Evolutionary conservation across 2,888 invertebrate genomes (phyloP).

Genomic region (Cybosia mesomella): DNA sequence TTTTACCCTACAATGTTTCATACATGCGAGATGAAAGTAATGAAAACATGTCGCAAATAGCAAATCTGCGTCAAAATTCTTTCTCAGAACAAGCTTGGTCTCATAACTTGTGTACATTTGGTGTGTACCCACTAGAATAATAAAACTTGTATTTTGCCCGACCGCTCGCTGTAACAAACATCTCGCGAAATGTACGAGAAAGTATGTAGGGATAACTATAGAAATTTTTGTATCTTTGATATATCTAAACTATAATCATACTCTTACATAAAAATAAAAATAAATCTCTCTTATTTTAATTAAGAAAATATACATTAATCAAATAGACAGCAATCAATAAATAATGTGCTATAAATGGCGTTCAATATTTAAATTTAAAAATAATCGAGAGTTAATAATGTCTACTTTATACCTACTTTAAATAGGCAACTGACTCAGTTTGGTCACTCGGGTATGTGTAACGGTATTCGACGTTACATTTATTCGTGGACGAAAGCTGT

Average conservation of each 20-base stretch:
- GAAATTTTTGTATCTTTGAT: not conserved
- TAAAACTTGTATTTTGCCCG: slow-evolving; percentile 42
- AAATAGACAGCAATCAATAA: not conserved
- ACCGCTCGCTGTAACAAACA: slow-evolving; percentile 20
- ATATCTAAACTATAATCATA: not conserved
- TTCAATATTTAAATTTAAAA: not conserved
- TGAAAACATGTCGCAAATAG: slow-evolving; percentile 53
- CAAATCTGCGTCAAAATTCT: slow-evolving; percentile 47
- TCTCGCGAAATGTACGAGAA: slow-evolving; percentile 17
- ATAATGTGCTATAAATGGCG: not conserved
- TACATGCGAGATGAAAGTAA: slow-evolving; percentile 48
- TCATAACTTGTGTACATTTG: slow-evolving; percentile 35
- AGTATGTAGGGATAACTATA: slow-evolving; percentile 13
- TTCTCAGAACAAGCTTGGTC: slow-evolving; percentile 40
- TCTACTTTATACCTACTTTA: slow-evolving; percentile 15
- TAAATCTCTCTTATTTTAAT: not conserved
- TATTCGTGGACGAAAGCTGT: slow-evolving; percentile 43
- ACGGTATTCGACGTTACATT: slow-evolving; percentile 36
- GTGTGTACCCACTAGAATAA: slow-evolving; percentile 43
- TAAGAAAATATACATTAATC: not conserved
- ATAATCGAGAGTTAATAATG: not conserved
- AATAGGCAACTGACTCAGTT: slow-evolving; percentile 30
- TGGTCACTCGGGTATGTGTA: slow-evolving; percentile 41
- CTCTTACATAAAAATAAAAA: not conserved
- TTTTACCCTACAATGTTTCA: slow-evolving; percentile 42